Evolutionary conservation across 1,140 invertebrate genomes (phyloP).

Genomic region (Sinonovacula constricta): DNA sequence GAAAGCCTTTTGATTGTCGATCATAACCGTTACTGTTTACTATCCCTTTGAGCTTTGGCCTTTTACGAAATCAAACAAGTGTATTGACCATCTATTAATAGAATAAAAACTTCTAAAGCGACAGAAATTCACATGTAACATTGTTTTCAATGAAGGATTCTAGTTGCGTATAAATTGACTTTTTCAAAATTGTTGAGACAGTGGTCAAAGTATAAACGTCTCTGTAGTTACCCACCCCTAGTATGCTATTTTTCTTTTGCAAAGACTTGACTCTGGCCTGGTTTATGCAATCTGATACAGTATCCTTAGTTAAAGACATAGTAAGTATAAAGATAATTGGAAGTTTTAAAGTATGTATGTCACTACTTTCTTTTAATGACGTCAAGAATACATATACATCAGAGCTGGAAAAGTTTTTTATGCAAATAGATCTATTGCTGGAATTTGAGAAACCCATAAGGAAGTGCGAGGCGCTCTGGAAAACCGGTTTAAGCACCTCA

Average conservation of each 20-base stretch:
- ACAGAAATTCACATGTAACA: no score
- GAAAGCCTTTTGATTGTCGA: neutral
- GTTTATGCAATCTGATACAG: neutral
- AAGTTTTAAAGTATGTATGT: neutral
- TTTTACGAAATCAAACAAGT: neutral
- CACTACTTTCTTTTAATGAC: no score
- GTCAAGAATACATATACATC: no score
- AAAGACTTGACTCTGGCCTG: neutral
- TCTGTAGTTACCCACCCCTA: neutral
- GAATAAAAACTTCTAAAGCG: neutral
- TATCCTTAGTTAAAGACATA: neutral
- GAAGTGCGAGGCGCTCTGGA: no score
- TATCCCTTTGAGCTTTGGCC: neutral
- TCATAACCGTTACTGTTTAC: neutral
- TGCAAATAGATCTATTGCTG: no score
- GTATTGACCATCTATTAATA: neutral
- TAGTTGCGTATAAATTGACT: neutral
- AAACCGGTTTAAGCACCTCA: no score
- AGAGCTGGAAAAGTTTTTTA: no score
- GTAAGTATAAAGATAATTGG: neutral
- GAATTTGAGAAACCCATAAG: no score
- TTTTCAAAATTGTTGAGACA: neutral
- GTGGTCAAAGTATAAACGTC: neutral
- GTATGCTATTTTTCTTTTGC: neutral
- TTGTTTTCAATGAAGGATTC: neutral